Conservation (phyloP, 2,888 invertebrate genomes). For the Dioctria rufipes region DNA sequence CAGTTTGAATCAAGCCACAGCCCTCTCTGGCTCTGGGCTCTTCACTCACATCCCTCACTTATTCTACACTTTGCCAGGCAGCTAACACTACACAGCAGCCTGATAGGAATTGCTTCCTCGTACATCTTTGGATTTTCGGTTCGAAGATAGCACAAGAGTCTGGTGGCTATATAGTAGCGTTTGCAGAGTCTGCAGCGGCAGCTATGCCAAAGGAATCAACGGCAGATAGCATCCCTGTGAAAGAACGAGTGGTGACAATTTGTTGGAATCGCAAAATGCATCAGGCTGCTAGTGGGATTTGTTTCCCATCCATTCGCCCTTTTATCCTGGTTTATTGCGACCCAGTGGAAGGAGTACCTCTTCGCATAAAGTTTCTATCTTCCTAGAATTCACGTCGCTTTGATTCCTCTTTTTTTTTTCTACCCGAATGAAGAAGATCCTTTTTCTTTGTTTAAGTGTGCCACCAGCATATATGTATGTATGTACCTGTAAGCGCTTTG, state of each 20-base stretch:
- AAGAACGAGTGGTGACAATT: constrained; percentile 51
- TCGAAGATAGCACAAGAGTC: constrained; percentile 40
- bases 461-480: neutral
- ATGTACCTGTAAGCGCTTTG: constrained; percentile 17
- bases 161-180: neutral
- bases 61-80: constrained; percentile 5
- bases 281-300: constrained; percentile 37
- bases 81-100: constrained; percentile 3
- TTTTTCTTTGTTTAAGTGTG: constrained; percentile 27
- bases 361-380: constrained; percentile 42
- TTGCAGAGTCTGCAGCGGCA: constrained; percentile 33
- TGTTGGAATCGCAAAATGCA: constrained; percentile 52
- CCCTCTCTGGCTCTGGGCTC: neutral
- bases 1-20: constrained; percentile 41
- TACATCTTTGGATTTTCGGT: constrained; percentile 47
- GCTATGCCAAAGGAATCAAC: constrained; percentile 48
- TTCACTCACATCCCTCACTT: neutral
- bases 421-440: constrained; percentile 8
- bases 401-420: constrained; percentile 13
- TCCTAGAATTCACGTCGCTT: constrained; percentile 24
- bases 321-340: constrained; percentile 47
- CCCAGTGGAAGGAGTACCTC: constrained; percentile 35
- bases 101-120: constrained; percentile 49
- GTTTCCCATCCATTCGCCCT: constrained; percentile 41
- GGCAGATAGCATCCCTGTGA: constrained; percentile 39